These are phyloP conservation scores for Trachops cirrhosus DNA, from an alignment of 2,797 vertebrate genomes.

Conservation along the genomic window DNA sequence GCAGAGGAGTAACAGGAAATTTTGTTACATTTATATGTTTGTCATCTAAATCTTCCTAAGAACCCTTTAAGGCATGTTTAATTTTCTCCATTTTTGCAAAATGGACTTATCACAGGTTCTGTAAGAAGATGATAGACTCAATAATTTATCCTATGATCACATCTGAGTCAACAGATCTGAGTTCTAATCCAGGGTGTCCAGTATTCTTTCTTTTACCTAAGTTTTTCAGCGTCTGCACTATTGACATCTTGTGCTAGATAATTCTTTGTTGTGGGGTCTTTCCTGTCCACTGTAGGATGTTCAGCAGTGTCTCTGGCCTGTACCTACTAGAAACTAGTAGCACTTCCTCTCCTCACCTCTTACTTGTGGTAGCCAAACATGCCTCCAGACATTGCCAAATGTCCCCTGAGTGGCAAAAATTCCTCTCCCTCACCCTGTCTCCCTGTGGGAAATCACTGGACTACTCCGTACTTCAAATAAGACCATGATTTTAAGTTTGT, in stretches of 20 bases:
- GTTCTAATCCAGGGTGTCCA: background rate
- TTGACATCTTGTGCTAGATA: background rate
- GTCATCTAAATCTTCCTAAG: background rate
- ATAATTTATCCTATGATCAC: background rate
- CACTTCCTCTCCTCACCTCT: accelerated
- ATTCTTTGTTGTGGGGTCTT: background rate
- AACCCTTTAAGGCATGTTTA: background rate
- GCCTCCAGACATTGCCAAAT: background rate
- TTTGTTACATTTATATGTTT: background rate
- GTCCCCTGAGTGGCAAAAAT: background rate
- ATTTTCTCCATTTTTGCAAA: background rate
- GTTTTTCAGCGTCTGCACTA: background rate
- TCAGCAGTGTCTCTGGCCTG: background rate
- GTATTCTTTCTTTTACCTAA: background rate
- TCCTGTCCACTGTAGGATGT: background rate
- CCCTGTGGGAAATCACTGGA: background rate
- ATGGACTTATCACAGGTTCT: background rate
- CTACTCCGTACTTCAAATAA: background rate
- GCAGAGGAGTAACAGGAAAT: background rate
- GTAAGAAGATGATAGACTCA: background rate
- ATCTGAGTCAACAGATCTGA: background rate
- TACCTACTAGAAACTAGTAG: background rate
- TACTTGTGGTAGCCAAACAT: background rate
- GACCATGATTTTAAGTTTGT: background rate
- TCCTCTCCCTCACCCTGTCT: background rate